Evolutionary conservation across 1,140 invertebrate genomes (phyloP).

Genomic region (Mylabris phalerata): DNA sequence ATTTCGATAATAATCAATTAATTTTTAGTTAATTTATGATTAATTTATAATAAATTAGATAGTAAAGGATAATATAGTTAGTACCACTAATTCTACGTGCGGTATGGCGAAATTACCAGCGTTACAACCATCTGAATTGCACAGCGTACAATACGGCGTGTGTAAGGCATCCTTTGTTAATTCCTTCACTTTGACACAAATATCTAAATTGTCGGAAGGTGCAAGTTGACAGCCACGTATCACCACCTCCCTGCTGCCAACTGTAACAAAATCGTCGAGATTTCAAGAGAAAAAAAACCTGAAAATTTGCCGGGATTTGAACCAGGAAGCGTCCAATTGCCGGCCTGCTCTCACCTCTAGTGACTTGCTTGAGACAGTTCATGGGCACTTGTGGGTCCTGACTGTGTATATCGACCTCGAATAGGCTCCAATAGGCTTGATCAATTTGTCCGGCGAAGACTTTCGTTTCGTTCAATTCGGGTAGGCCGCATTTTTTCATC

Average conservation of each 20-base stretch:
- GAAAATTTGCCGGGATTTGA: no score
- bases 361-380: constrained; percentile 28
- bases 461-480: constrained; percentile 19
- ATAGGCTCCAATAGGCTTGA: constrained; percentile 18
- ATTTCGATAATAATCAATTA: no score
- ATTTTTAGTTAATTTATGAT: background rate
- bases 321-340: no score
- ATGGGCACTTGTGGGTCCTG: constrained; percentile 20
- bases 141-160: constrained; percentile 24
- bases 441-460: constrained; percentile 18
- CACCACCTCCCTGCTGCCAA: constrained; percentile 22
- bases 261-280: constrained; percentile 29
- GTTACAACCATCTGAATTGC: constrained; percentile 26
- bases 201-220: constrained; percentile 23
- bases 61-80: no score
- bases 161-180: constrained; percentile 14
- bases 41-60: background rate
- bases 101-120: background rate
- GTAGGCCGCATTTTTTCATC: constrained; percentile 17
- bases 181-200: constrained; percentile 25
- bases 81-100: background rate
- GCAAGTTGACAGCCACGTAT: constrained; percentile 29
- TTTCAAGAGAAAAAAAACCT: background rate
- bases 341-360: constrained; percentile 15
- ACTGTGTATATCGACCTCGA: constrained; percentile 20